Evolutionary conservation across 2,797 vertebrate species (phyloP), one percentile per base, ranked within the genome.

Genomic region (Notolepis coatsorum): DNA sequence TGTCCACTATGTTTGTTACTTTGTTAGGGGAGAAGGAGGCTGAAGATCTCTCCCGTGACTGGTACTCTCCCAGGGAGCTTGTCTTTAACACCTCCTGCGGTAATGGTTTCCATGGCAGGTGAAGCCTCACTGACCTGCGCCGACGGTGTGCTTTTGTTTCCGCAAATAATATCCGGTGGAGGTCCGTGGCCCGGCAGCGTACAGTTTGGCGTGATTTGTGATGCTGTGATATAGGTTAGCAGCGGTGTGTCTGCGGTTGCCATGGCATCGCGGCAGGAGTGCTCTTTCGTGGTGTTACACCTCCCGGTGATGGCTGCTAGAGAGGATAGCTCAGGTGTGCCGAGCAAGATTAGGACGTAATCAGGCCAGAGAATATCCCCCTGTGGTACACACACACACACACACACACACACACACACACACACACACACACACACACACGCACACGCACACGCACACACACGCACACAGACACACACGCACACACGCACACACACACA

Each of bases 61-160:
- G 55, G 63, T 78, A 79, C 73, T 86, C 73, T 70, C 58, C 39
- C 38, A 25, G 37, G 12, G 55, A n/a, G 65, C 78, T 88, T 89
- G 86, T 88, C 86, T 82, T 70, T 76, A 75, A 69, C 73, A 60
- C 74, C 69, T 67, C 71, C 75, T 86, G 78, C 49, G 56, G 68
- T 77, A 84, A 82, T 71, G 58, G 51, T 23, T 41, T 38, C 55
- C 59, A 72, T 58, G 73, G 58, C 57, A 18, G 9, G 46, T 17
- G 17, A 73, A 73, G 63, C 58, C 43, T 65, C 38, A 65, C 45
- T 75, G 53, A 73, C 69, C 65, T 24, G 9, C 0, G 41, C 72
- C 81, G 65, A 68, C 75, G 63, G 49, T 45, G 37, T 42, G 45
- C 17, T 41, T 68, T 76, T 71, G 37, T 79, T 75, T 70, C 31